Base-by-base conservation (phyloP, 2,113 vertebrate species). In the Agapornis roseicollis region DNA sequence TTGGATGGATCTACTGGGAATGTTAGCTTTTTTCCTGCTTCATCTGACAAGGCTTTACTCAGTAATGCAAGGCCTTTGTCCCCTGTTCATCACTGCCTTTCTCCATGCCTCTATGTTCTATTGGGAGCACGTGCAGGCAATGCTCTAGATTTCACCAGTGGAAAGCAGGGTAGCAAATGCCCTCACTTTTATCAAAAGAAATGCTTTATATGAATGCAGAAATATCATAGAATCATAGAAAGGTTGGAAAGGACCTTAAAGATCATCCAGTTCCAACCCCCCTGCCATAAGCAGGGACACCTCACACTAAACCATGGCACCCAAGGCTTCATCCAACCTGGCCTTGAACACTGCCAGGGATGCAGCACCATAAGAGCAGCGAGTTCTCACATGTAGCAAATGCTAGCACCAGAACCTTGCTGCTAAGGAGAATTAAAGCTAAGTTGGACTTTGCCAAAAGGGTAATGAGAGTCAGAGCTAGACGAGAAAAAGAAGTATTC, bases 91-190 rank as follows among this genome's bases (percentile, higher is more conserved):
- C 37, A 27, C 33, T 68, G 42, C 31, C 28, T 35, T 56, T 76
- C 33, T 71, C 60, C 20, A 8, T 31, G 29, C 6, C 15, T 17
- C 0, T 4, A 1, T 31, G 20, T 44, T 63, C 82, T 23, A 27
- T 9, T 52, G 29, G 55, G 42, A 88, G 31, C 17, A 37, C 33
- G 4, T 4, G 25, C 33, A 81, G 17, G 31, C 33, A 50, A 56
- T 25, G 25, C 9, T 44, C 15, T 85, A 2, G 7, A 3, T 18
- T 4, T 37, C 49, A 64, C 23, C 39, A 9, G 28, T 49, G 82
- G 42, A 63, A 86, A 85, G 31, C 1, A 7, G 9, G 4, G 19
- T 37, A 55, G 23, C 24, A 33, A 88, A 2, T 0, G 0, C 15
- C 42, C 35, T 80, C 23, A 11, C 27, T 70, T 88, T 24, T 53